Evolutionary conservation across 2,888 invertebrate species (phyloP).

Genomic region (Anthoptus insignis): DNA sequence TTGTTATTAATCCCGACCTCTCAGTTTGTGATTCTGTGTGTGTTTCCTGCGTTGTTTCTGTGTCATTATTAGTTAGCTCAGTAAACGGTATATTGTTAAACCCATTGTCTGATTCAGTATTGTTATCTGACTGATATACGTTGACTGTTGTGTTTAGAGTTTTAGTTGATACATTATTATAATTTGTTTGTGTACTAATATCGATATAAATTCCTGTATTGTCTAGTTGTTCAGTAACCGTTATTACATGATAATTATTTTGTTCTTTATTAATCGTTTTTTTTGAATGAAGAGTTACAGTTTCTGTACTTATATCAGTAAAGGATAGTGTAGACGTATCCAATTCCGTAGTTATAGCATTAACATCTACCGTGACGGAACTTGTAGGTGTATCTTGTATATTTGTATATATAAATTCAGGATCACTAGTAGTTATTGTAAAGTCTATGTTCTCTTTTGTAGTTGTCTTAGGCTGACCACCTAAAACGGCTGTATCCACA

Average conservation of each 20-base stretch:
- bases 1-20: neutral
- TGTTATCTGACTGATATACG: neutral
- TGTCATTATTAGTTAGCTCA: neutral
- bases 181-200: neutral
- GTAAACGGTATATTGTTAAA: neutral
- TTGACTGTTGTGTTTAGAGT: neutral
- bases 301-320: neutral
- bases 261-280: neutral
- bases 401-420: neutral
- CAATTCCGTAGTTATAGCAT: neutral
- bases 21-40: conserved; percentile 3
- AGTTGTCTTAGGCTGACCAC: neutral
- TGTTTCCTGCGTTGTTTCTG: neutral
- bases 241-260: neutral
- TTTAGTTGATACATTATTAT: neutral
- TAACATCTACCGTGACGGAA: neutral
- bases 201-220: neutral
- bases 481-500: neutral
- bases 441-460: neutral
- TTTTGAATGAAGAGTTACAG: neutral
- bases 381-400: neutral
- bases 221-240: neutral
- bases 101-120: neutral
- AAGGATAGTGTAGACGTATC: neutral
- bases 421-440: neutral